A percentile compares a stretch with the other conserved stretches of the same genome.
These are phyloP conservation scores for Agelas oroides DNA, from an alignment of 37 sponge, comb jelly and placozoan species.

Conservation along the genomic window DNA sequence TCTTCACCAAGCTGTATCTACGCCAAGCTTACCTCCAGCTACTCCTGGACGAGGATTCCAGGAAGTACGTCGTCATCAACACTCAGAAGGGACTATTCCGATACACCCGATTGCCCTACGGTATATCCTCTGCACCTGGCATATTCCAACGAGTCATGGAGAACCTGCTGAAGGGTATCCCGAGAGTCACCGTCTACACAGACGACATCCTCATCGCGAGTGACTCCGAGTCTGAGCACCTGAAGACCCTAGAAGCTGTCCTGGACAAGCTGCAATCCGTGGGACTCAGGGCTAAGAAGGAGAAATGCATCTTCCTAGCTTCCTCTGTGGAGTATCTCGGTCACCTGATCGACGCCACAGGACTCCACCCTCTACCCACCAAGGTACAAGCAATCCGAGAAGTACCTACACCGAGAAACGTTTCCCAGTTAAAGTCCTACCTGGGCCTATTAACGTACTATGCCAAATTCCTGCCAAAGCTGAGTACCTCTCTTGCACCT, in stretches of 20 bases:
- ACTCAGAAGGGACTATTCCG: too few relatives aligned
- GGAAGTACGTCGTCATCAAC: too few relatives aligned
- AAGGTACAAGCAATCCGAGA: constrained; percentile 19
- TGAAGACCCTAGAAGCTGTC: constrained; percentile 33
- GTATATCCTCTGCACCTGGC: too few relatives aligned
- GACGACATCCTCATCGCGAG: constrained; percentile 57
- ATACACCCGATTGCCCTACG: too few relatives aligned
- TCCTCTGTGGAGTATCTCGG: constrained; percentile 30
- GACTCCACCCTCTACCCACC: constrained; percentile 9
- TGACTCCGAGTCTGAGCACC: constrained; percentile 7
- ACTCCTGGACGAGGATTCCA: too few relatives aligned
- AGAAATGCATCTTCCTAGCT: constrained; percentile 13
- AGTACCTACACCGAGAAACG: constrained; percentile 35
- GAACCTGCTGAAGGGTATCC: constrained; percentile 37
- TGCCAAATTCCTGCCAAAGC: constrained; percentile 37
- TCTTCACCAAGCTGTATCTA: too few relatives aligned
- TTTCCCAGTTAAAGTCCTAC: constrained; percentile 25
- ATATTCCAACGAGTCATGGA: too few relatives aligned
- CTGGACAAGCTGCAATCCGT: constrained; percentile 2
- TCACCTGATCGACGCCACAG: constrained; percentile 15
- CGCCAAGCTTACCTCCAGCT: too few relatives aligned
- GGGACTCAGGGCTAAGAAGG: constrained; percentile 7
- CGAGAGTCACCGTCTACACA: constrained; percentile 27
- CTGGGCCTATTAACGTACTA: constrained; percentile 48
- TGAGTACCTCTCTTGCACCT: constrained; percentile 39